Conservation (phyloP, 2,797 vertebrate species). For the Amazona finschi region DNA sequence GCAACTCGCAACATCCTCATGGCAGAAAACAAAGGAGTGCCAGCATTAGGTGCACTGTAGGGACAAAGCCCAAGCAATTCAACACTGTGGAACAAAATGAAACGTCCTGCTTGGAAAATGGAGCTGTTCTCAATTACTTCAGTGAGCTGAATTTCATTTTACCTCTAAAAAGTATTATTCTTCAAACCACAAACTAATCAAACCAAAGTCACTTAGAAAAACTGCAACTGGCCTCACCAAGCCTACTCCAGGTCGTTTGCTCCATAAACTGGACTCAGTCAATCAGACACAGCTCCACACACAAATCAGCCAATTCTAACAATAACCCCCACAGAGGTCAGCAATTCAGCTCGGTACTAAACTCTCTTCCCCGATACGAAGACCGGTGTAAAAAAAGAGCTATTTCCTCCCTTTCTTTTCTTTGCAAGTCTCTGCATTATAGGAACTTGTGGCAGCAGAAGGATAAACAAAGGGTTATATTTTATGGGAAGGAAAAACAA, state of each 20-base stretch:
- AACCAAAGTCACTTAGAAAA: not conserved
- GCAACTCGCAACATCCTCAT: not conserved
- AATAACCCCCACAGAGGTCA: slow-evolving; percentile 36
- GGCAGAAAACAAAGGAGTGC: not conserved
- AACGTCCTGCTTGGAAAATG: not conserved
- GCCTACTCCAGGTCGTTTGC: not conserved
- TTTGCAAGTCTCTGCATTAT: slow-evolving; percentile 53
- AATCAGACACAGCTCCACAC: not conserved
- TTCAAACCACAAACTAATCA: not conserved
- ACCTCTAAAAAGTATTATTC: not conserved
- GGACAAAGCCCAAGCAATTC: not conserved
- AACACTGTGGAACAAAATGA: not conserved
- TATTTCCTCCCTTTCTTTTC: slow-evolving; percentile 50
- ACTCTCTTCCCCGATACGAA: not conserved
- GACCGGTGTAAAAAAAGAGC: not conserved
- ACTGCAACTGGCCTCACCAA: not conserved
- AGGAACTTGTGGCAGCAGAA: slow-evolving; percentile 13
- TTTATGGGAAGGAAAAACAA: slow-evolving; percentile 59
- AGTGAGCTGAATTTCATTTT: not conserved
- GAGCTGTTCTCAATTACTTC: not conserved
- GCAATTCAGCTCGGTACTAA: not conserved
- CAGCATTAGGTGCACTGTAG: not conserved
- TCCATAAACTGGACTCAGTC: not conserved
- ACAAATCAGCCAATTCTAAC: slow-evolving; percentile 1
- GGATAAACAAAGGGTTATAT: slow-evolving; percentile 77